These are phyloP conservation scores for Pterostichus madidus DNA, from an alignment of 2,888 invertebrate species.

Conservation along the genomic window DNA sequence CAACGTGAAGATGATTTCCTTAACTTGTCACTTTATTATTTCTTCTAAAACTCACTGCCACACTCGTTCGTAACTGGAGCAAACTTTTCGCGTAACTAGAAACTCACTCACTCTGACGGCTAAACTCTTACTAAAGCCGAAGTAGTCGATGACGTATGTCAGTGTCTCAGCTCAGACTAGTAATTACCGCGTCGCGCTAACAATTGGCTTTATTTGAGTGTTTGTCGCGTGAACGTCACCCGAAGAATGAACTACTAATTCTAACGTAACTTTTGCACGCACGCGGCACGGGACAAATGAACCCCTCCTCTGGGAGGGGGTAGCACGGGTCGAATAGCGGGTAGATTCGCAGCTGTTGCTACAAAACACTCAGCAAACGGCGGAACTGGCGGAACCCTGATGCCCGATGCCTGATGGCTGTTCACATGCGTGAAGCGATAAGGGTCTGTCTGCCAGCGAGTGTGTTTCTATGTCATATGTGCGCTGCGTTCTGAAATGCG, in stretches of 20 bases:
- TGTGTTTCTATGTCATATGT: slow-evolving; percentile 23
- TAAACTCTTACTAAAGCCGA: background rate
- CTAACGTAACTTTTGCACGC: slow-evolving; percentile 75
- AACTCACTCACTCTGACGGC: background rate
- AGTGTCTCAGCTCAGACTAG: slow-evolving; percentile 66
- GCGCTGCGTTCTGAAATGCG: background rate
- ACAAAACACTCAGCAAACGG: slow-evolving; percentile 12
- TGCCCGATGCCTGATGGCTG: slow-evolving; percentile 68
- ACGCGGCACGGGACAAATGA: slow-evolving; percentile 76
- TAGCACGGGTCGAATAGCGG: slow-evolving; percentile 69
- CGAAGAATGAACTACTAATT: slow-evolving; percentile 72
- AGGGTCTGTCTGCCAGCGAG: slow-evolving; percentile 41
- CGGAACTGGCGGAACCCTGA: slow-evolving; percentile 67
- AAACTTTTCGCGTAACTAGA: no score
- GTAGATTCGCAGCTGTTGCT: slow-evolving; percentile 76
- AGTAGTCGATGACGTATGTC: slow-evolving; percentile 53
- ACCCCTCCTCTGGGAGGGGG: slow-evolving; percentile 76
- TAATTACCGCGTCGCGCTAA: slow-evolving; percentile 72
- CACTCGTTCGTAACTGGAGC: background rate
- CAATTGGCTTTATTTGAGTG: slow-evolving; percentile 70
- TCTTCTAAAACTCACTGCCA: background rate
- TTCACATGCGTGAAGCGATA: slow-evolving; percentile 68
- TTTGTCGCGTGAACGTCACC: slow-evolving; percentile 73
- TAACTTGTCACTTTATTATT: no score
- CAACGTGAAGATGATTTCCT: no score